Evolutionary conservation across 2,888 invertebrate genomes (phyloP).

Genomic region (Alviniconcha strummeri): DNA sequence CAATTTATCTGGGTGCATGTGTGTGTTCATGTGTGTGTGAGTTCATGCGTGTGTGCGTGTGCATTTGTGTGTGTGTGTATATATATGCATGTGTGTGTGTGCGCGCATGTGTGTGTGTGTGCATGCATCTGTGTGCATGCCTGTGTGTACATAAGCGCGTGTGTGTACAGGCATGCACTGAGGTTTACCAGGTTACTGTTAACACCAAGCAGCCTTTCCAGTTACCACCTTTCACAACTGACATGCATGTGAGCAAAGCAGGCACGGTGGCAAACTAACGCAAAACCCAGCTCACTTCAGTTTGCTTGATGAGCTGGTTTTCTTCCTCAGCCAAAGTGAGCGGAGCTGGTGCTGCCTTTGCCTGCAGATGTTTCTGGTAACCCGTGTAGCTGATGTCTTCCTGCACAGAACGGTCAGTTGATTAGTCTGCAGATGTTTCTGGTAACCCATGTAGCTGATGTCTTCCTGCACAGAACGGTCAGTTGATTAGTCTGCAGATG

Average conservation of each 20-base stretch:
- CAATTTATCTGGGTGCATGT: no score
- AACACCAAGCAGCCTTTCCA: no score
- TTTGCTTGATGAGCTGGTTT: constrained; percentile 71
- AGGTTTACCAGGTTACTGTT: no score
- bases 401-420: constrained; percentile 71
- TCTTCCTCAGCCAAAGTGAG: constrained; percentile 83
- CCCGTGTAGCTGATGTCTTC: constrained; percentile 89
- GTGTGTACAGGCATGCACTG: no score
- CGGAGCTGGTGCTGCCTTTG: constrained; percentile 89
- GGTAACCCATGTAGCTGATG: constrained; percentile 87
- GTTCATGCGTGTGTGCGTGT: no score
- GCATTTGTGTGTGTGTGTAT: no score
- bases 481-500: constrained; percentile 83
- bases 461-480: constrained; percentile 80
- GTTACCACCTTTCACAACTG: no score
- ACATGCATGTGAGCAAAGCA: background rate
- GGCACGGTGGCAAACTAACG: background rate
- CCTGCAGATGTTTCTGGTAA: constrained; percentile 85
- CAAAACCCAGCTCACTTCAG: constrained; percentile 56
- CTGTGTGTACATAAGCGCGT: no score
- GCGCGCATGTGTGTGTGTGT: no score
- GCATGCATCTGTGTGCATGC: no score
- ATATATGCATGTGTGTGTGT: no score
- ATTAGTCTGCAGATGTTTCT: constrained; percentile 83
- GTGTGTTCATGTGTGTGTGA: no score